A percentile compares a stretch with the other conserved stretches of the same genome.
Conservation (phyloP, 2,113 vertebrate genomes). For the Pangasianodon gigas region DNA sequence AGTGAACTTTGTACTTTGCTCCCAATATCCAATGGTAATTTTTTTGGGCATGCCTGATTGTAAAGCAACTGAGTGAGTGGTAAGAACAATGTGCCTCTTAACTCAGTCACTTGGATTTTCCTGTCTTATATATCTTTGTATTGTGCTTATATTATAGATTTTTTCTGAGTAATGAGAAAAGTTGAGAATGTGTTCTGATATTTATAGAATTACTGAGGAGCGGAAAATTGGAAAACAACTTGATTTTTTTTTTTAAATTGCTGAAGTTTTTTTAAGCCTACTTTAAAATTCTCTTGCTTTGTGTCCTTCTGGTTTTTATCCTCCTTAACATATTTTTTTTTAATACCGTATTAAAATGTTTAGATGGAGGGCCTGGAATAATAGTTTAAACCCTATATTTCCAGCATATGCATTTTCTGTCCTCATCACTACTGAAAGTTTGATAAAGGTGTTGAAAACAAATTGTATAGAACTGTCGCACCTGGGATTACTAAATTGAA, state of each 20-base stretch:
- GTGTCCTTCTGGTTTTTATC: no score
- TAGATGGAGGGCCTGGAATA: no score
- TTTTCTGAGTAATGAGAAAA: background rate
- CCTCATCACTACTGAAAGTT: no score
- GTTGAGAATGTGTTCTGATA: background rate
- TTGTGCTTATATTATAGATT: background rate
- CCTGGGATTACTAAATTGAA: background rate
- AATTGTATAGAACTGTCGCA: no score
- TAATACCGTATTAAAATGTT: background rate
- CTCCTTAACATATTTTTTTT: no score
- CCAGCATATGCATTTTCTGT: background rate
- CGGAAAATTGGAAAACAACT: background rate
- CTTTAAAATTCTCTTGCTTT: no score
- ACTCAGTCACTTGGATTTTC: background rate
- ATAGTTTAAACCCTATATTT: background rate
- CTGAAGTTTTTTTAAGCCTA: background rate
- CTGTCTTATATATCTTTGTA: background rate
- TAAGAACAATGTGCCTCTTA: background rate
- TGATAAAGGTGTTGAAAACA: background rate
- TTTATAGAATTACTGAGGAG: background rate
- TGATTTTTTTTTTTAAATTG: background rate
- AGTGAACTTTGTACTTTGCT: background rate
- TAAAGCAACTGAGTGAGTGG: background rate
- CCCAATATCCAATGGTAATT: background rate
- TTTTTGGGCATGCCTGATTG: background rate